Conservation (phyloP, 2,888 invertebrate genomes). For the Tetragnatha montana region DNA sequence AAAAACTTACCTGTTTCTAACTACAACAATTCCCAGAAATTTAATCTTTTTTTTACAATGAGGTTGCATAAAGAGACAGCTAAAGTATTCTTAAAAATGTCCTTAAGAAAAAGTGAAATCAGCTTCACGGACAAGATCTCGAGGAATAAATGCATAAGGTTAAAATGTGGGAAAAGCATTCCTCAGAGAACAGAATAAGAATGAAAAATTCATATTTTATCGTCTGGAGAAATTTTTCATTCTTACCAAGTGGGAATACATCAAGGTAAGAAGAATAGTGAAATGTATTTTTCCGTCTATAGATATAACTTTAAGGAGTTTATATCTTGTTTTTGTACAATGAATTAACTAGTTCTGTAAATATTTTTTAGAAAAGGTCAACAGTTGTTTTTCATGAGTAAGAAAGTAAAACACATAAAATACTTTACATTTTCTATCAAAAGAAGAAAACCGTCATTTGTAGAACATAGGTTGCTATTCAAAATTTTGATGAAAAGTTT, state of each 20-base stretch:
- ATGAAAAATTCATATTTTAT: conserved; percentile 21
- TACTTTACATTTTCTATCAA: too few relatives aligned
- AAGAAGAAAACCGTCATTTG: too few relatives aligned
- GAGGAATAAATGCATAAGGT: not conserved
- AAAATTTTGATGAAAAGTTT: too few relatives aligned
- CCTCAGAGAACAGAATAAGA: not conserved
- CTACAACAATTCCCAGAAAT: too few relatives aligned
- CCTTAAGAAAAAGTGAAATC: not conserved
- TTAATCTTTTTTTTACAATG: not conserved
- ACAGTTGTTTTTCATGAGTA: too few relatives aligned
- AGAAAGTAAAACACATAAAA: too few relatives aligned
- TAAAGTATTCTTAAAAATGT: not conserved
- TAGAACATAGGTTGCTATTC: too few relatives aligned
- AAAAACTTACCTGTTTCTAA: too few relatives aligned
- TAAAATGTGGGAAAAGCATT: not conserved
- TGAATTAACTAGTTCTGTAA: too few relatives aligned
- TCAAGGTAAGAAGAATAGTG: not conserved
- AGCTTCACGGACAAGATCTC: not conserved
- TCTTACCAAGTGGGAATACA: conserved; percentile 3
- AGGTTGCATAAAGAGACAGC: not conserved
- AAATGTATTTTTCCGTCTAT: not conserved
- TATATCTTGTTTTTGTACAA: too few relatives aligned
- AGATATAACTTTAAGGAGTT: too few relatives aligned
- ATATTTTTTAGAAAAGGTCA: too few relatives aligned
- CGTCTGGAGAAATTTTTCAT: not conserved